Conservation (phyloP, 2,113 vertebrate species). For the Alligator sinensis region DNA sequence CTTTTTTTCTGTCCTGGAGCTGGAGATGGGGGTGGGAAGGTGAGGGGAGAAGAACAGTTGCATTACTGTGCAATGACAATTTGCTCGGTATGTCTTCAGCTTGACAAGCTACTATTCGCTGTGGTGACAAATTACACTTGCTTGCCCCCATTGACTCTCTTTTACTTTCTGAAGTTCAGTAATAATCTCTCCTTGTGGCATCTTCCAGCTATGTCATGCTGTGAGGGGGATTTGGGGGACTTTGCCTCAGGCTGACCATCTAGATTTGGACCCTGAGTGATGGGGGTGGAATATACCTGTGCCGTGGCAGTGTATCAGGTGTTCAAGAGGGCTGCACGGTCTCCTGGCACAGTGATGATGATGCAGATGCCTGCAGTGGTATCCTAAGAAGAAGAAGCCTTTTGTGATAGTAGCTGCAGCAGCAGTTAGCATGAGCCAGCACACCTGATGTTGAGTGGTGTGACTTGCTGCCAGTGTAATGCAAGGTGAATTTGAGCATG, state of each 20-base stretch:
- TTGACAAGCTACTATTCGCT: background rate
- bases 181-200: background rate
- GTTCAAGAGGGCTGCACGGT: background rate
- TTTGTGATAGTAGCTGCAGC: background rate
- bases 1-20: background rate
- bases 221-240: accelerated
- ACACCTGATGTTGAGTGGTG: background rate
- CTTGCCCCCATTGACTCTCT: background rate
- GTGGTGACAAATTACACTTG: background rate
- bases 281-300: background rate
- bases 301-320: background rate
- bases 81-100: background rate
- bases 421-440: no score
- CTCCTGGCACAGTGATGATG: background rate
- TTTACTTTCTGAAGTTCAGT: background rate
- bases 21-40: no score
- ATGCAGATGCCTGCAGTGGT: background rate
- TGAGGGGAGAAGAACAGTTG: no score
- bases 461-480: background rate
- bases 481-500: background rate
- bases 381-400: no score
- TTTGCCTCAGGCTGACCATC: background rate
- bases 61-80: background rate
- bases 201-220: background rate
- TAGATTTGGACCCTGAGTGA: background rate